Evolutionary conservation across 2,113 vertebrate species (phyloP), one percentile per base, ranked within the genome.

Genomic region (Caranx ignobilis): DNA sequence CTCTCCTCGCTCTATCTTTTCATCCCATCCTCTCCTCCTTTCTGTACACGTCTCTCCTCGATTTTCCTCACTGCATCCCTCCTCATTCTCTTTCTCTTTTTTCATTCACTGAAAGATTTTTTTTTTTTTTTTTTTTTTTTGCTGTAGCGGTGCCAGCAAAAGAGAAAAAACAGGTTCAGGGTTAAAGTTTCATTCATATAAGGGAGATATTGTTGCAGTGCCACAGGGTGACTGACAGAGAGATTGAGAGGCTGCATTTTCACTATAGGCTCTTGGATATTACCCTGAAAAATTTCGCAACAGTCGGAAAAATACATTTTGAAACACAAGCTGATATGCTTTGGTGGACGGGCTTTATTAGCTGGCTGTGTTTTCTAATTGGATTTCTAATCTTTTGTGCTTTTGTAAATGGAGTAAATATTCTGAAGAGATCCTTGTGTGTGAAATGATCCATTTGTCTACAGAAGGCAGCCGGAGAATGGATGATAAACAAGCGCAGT

Each of bases 171-270:
- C 79, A 60, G 82, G 72, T 64, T 83, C 45, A 8, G 61, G 77
- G 77, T 82, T 85, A 80, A 84, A 87, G 83, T 88, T 91, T 85
- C 57, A 71, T 74, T 73, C 82, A 76, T 77, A 71, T 83, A 83
- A 77, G 71, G 67, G 71, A 71, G 75, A 76, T 80, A 64, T 78
- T 83, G 81, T 83, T 72, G 57, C 79, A 54, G 69, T 79, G 71
- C 64, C 86, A 82, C 59, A 3, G 21, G 71, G 45, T 71, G 66
- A 83, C 79, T 82, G 79, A 72, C 59, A 50, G 43, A 61, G 39
- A 69, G 76, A 81, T 60, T 75, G 79, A 82, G 41, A 35, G 0
- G 34, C 72, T 26, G 60, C 52, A 69, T 70, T 83, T 75, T 70
- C 55, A 32, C 68, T 57, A 4, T n/a, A 75, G 79, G 68, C 50